phyloP scores from a whole-genome alignment of 2,797 vertebrate species.

The Sebastes oblongus region DNA sequence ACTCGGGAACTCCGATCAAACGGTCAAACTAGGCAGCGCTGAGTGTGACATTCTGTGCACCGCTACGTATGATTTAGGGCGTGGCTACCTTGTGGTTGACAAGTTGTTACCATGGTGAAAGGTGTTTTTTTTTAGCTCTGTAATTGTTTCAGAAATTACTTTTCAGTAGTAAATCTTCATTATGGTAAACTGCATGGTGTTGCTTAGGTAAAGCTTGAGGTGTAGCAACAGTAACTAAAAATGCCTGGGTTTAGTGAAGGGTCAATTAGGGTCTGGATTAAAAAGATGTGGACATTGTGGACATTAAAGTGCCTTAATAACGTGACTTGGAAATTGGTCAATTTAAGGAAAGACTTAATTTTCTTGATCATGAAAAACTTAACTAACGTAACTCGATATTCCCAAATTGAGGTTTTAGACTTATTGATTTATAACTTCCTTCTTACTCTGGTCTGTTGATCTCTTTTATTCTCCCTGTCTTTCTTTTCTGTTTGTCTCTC shows the following conservation, averaged over 20 bases:
- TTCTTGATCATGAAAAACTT: not conserved
- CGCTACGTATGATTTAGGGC: too few species aligned
- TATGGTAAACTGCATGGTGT: not conserved
- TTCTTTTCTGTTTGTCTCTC: conserved; percentile 22
- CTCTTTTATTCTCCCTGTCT: not conserved
- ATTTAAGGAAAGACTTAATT: not conserved
- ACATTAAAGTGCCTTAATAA: not conserved
- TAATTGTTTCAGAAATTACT: too few species aligned
- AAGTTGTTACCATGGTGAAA: too few species aligned
- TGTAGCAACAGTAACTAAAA: not conserved
- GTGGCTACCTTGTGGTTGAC: too few species aligned
- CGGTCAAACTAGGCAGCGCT: too few species aligned
- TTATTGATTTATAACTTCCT: not conserved
- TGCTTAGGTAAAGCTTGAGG: not conserved
- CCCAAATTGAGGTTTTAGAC: not conserved
- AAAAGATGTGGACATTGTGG: not conserved
- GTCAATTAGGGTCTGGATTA: not conserved
- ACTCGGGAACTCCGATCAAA: too few species aligned
- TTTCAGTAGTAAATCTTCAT: not conserved
- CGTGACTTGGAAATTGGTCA: not conserved
- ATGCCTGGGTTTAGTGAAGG: not conserved
- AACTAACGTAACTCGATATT: not conserved
- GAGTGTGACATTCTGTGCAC: too few species aligned
- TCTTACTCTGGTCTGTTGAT: not conserved
- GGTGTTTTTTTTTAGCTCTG: too few species aligned